Conservation (phyloP, 2,888 invertebrate genomes). For the Tridacna crocea region DNA sequence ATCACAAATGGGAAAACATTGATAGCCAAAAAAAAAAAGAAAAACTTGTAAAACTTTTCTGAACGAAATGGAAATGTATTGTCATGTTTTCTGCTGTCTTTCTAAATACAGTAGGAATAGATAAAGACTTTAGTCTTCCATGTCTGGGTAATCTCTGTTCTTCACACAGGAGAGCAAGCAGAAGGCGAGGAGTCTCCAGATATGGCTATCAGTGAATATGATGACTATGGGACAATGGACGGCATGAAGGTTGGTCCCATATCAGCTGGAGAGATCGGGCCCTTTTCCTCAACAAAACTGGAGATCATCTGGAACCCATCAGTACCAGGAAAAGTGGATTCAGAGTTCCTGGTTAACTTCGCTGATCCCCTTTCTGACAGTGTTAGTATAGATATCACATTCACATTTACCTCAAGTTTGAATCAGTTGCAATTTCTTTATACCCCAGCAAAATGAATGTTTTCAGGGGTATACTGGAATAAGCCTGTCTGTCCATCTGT, state of each 20-base stretch:
- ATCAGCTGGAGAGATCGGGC: conserved; percentile 78
- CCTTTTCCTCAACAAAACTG: conserved; percentile 81
- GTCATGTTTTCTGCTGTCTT: too few species aligned
- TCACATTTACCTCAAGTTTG: not conserved
- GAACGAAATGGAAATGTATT: too few species aligned
- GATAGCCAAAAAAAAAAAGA: too few species aligned
- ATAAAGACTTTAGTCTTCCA: too few species aligned
- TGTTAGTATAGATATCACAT: conserved; percentile 73
- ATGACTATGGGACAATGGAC: conserved; percentile 75
- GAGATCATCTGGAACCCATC: conserved; percentile 83
- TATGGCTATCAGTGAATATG: conserved; percentile 72
- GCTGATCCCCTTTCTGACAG: conserved; percentile 80
- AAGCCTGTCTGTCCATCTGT: too few species aligned
- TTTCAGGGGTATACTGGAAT: too few species aligned
- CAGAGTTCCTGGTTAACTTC: conserved; percentile 82
- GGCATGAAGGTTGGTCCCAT: conserved; percentile 79
- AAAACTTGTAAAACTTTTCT: too few species aligned
- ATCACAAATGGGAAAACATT: too few species aligned
- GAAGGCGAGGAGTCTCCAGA: conserved; percentile 63
- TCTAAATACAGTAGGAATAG: too few species aligned
- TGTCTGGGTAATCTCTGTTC: too few species aligned
- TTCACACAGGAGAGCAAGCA: not conserved
- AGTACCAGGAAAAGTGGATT: conserved; percentile 80
- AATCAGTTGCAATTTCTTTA: not conserved
- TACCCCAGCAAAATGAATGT: too few species aligned